A percentile compares a stretch with the other conserved stretches of the same genome.
Conservation (phyloP, 2,888 invertebrate species). For the Invenusta paracnida region DNA sequence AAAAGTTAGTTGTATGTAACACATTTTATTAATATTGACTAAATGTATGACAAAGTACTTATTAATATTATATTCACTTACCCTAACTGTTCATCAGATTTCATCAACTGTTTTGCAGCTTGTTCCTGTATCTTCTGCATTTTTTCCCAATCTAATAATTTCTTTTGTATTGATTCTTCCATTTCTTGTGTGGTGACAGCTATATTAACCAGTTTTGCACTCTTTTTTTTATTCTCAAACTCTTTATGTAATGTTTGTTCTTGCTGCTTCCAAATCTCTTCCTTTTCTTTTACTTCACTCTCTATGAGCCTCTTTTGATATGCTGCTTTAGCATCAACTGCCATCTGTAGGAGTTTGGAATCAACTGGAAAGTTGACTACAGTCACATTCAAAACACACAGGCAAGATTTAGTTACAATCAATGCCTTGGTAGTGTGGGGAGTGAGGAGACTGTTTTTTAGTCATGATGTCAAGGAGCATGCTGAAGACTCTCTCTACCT, state of each 20-base stretch:
- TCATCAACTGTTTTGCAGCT: background rate
- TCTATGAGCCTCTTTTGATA: background rate
- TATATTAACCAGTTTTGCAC: background rate
- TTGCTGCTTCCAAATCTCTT: too few relatives aligned
- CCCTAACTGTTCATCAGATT: too few relatives aligned
- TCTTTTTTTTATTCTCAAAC: background rate
- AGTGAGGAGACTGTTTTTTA: background rate
- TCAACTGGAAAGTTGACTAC: background rate
- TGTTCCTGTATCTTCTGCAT: constrained; percentile 8
- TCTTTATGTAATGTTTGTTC: background rate
- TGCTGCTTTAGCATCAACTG: constrained; percentile 16
- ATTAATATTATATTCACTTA: too few relatives aligned
- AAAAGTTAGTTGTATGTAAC: too few relatives aligned
- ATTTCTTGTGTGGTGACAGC: too few relatives aligned
- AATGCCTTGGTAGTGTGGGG: background rate
- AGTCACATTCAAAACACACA: background rate
- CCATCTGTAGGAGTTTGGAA: background rate
- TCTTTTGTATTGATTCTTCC: background rate
- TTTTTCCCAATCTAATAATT: background rate
- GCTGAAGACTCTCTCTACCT: background rate
- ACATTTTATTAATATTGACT: too few relatives aligned
- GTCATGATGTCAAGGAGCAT: background rate
- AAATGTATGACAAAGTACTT: too few relatives aligned
- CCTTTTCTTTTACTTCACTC: background rate
- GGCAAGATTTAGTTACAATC: constrained; percentile 5